These are phyloP conservation scores for Tanytarsus gracilentus DNA, from an alignment of 2,888 invertebrate genomes.

Conservation along the genomic window DNA sequence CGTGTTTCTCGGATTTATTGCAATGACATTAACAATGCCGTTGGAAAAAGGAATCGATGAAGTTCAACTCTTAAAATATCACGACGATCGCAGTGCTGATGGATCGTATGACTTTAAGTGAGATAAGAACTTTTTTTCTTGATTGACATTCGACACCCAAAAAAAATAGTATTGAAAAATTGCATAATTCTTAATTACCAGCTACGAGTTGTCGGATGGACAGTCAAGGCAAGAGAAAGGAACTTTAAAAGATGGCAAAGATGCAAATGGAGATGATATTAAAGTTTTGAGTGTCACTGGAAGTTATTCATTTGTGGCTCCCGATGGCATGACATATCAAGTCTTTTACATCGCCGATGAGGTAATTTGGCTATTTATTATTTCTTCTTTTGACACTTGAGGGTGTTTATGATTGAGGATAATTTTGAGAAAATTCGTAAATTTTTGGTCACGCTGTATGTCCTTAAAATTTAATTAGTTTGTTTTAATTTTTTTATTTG, in stretches of 20 bases:
- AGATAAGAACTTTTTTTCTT: background rate
- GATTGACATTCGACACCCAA: no score
- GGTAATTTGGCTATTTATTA: background rate
- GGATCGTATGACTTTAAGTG: slow-evolving; percentile 1
- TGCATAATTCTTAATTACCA: background rate
- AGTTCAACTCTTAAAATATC: background rate
- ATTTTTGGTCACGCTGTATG: no score
- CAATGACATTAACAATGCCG: background rate
- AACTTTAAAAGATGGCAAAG: background rate
- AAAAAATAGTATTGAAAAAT: background rate
- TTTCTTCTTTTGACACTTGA: background rate
- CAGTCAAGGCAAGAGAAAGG: slow-evolving; percentile 3
- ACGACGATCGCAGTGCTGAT: background rate
- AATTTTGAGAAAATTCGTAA: no score
- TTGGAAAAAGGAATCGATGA: background rate
- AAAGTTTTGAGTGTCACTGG: background rate
- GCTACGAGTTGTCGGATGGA: slow-evolving; percentile 1
- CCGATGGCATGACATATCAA: background rate
- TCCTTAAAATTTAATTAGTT: no score
- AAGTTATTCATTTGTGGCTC: background rate
- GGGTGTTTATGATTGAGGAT: no score
- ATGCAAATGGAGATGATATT: background rate
- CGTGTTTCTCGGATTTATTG: background rate
- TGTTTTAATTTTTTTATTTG: no score
- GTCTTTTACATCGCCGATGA: slow-evolving; percentile 4